Evolutionary conservation across 1,140 invertebrate genomes (phyloP), one percentile per base, ranked within the genome.

Genomic region (Xylocopa sonorina): DNA sequence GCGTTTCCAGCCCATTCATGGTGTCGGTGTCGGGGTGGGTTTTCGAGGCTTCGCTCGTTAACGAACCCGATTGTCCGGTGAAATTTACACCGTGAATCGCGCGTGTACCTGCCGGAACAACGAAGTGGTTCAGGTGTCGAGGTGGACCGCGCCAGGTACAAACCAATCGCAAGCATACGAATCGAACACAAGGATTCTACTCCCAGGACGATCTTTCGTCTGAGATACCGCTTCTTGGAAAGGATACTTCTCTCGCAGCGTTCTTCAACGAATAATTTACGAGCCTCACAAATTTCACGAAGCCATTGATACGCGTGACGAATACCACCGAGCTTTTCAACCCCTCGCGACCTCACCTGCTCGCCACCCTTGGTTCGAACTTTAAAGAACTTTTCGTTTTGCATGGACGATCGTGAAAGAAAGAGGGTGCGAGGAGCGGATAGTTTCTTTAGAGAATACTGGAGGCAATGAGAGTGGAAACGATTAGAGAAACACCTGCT

Each of bases 51-150:
- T 75, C 27, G 38, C 9, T 29, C 6, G 60, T 71, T 80, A 80
- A 74, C 51, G 78, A 83, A 68, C 38, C 21, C 72, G 24, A 83
- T 76, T 83, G 81, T 83, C 51, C 27, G 29, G 29, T 69, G 48
- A 83, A 83, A 83, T 80, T 27, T 80, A 80, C 72, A 80, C 71
- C 72, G 58, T 69, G 69, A 75, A 83, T 83, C 48, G 71, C 29
- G 2, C 6, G 27, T 27, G 4, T 48, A 75, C 53, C 78, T 58
- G 51, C 41, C 24, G 24, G 46, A 58, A 9, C 46, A 16, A 4
- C 18, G 6, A n/a, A 43, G 34, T 66, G 60, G 60, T 55, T 41
- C 60, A 43, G 48, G 60, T 75, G 48, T 75, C 60, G 18, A 12
- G 16, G n/a, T n/a, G n/a, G n/a, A n/a, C n/a, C n/a, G n/a, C 14